phyloP scores from a whole-genome alignment of 2,113 vertebrate genomes.

The Saccopteryx leptura region DNA sequence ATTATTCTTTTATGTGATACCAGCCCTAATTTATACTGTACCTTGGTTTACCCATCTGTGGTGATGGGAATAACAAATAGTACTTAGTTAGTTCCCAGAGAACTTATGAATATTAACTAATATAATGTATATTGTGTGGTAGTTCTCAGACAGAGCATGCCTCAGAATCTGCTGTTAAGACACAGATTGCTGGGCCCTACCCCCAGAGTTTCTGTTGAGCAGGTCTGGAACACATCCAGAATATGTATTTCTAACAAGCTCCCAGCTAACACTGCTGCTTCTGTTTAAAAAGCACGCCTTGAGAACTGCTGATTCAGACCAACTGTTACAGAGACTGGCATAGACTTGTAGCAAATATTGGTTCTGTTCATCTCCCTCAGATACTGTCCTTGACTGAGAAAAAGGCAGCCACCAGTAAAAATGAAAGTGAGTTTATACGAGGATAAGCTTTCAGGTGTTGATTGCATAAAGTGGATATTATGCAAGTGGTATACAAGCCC shows the following conservation, averaged over 20 bases:
- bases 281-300: not conserved
- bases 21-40: not conserved
- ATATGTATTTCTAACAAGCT: not conserved
- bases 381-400: not conserved
- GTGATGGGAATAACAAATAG: not conserved
- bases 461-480: not conserved
- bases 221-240: not conserved
- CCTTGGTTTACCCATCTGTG: not conserved
- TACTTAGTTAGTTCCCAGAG: not conserved
- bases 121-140: not conserved
- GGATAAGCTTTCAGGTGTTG: not conserved
- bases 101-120: not conserved
- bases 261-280: not conserved
- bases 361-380: not conserved
- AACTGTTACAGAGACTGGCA: not conserved
- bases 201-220: not conserved
- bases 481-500: not conserved
- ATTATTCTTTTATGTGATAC: not conserved
- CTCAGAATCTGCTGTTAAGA: not conserved
- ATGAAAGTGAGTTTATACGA: not conserved
- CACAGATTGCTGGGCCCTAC: not conserved
- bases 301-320: not conserved
- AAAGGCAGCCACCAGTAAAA: not conserved
- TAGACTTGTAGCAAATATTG: not conserved
- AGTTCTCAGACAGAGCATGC: not conserved